Percentiles rank a stretch among this genome's conserved stretches.
Conservation (phyloP, 2,888 invertebrate genomes). For the Orchesella flavescens region DNA sequence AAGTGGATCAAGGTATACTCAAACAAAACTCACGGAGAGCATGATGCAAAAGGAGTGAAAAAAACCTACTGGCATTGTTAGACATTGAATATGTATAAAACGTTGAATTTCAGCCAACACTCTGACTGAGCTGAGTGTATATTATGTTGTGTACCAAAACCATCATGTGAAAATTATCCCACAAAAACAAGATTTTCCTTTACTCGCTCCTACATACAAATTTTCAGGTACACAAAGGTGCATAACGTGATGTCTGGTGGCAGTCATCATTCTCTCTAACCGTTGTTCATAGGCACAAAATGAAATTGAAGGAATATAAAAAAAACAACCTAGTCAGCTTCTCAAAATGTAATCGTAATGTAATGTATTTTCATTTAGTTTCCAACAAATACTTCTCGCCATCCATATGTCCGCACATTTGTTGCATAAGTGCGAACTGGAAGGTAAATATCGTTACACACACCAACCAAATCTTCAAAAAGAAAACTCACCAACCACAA, state of each 20-base stretch:
- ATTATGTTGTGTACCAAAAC: neutral
- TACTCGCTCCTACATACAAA: conserved; percentile 19
- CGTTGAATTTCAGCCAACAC: too few species aligned
- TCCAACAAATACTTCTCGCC: conserved; percentile 6
- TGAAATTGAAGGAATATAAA: neutral
- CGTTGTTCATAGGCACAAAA: conserved; percentile 14
- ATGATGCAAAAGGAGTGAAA: neutral
- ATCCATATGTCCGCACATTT: conserved; percentile 1
- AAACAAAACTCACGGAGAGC: conserved; percentile 15
- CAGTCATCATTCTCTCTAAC: conserved; percentile 36
- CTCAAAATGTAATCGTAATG: too few species aligned
- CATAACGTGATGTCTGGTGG: conserved; percentile 46
- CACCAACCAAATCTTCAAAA: neutral
- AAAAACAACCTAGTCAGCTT: neutral
- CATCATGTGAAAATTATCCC: conserved; percentile 57
- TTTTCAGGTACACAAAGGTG: conserved; percentile 26
- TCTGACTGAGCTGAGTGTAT: neutral
- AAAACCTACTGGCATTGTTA: neutral
- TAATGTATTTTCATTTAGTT: conserved; percentile 10
- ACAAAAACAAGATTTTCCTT: conserved; percentile 55
- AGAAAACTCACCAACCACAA: neutral
- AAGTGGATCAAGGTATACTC: conserved; percentile 60
- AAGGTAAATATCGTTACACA: conserved; percentile 45
- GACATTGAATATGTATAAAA: too few species aligned
- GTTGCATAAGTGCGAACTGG: conserved; percentile 44